Evolutionary conservation across 2,888 invertebrate genomes (phyloP).

Genomic region (Linnaemya vulpina): DNA sequence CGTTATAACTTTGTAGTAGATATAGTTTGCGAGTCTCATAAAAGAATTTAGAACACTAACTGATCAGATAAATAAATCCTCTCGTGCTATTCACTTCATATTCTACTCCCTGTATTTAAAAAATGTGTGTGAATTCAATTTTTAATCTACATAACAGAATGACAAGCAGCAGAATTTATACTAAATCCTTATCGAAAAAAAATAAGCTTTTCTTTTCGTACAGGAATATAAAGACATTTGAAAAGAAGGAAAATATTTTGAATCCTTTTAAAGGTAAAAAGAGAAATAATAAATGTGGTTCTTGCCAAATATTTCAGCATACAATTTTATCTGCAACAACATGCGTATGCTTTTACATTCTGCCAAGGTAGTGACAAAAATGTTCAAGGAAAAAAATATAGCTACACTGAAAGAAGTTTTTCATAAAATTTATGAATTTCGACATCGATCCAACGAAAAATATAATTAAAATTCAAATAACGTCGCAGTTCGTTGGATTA

Average conservation of each 20-base stretch:
- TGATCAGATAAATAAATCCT: too few relatives aligned
- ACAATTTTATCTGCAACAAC: neutral
- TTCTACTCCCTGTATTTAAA: neutral
- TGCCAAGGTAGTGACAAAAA: neutral
- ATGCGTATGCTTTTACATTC: neutral
- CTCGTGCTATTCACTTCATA: too few relatives aligned
- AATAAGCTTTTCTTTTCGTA: slow-evolving; percentile 27
- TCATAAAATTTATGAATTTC: too few relatives aligned
- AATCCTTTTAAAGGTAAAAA: slow-evolving; percentile 32
- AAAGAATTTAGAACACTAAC: too few relatives aligned
- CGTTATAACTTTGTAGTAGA: too few relatives aligned
- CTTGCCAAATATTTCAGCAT: neutral
- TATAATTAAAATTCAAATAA: too few relatives aligned
- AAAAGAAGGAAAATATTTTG: slow-evolving; percentile 41
- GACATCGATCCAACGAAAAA: too few relatives aligned
- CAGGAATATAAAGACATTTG: slow-evolving; percentile 20
- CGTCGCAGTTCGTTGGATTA: too few relatives aligned
- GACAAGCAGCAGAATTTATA: slow-evolving; percentile 64
- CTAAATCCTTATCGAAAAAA: slow-evolving; percentile 63
- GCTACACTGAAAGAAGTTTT: too few relatives aligned
- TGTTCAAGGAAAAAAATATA: too few relatives aligned
- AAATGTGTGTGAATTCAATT: slow-evolving; percentile 12
- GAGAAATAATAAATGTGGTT: slow-evolving; percentile 11
- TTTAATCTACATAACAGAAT: slow-evolving; percentile 51
- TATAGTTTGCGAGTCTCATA: too few relatives aligned